Evolutionary conservation across 2,113 vertebrate genomes (phyloP).

Genomic region (Ciconia stormi): DNA sequence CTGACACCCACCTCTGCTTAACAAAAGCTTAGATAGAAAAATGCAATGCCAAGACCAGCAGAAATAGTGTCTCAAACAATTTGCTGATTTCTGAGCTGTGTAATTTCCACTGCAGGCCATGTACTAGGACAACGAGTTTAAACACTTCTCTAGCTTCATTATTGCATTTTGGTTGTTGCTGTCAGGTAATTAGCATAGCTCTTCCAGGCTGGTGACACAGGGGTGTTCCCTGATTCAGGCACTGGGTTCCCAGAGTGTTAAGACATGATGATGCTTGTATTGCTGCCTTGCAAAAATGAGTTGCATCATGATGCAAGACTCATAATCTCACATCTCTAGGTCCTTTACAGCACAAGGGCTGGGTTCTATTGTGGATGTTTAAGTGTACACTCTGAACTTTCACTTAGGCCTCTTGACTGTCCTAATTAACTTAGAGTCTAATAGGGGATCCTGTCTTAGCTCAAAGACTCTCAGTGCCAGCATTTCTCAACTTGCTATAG

Average conservation of each 20-base stretch:
- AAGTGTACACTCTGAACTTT: not conserved
- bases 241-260: not conserved
- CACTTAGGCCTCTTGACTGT: not conserved
- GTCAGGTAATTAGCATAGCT: not conserved
- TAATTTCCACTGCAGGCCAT: not conserved
- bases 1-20: not conserved
- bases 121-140: not conserved
- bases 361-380: not conserved
- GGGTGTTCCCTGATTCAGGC: constrained; percentile 2
- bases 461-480: not conserved
- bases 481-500: not conserved
- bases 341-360: not conserved
- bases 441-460: not conserved
- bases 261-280: constrained; percentile 50
- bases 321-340: not conserved
- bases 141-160: not conserved
- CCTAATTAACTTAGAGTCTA: not conserved
- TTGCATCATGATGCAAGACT: not conserved
- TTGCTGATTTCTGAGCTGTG: not conserved
- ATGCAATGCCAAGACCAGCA: not conserved
- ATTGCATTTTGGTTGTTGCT: not conserved
- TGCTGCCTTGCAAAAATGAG: constrained; percentile 27
- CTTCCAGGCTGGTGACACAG: constrained; percentile 15
- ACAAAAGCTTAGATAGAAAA: not conserved
- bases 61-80: fast-evolving